Conservation (phyloP, 2,888 invertebrate genomes). For the Acrobasis suavella region DNA sequence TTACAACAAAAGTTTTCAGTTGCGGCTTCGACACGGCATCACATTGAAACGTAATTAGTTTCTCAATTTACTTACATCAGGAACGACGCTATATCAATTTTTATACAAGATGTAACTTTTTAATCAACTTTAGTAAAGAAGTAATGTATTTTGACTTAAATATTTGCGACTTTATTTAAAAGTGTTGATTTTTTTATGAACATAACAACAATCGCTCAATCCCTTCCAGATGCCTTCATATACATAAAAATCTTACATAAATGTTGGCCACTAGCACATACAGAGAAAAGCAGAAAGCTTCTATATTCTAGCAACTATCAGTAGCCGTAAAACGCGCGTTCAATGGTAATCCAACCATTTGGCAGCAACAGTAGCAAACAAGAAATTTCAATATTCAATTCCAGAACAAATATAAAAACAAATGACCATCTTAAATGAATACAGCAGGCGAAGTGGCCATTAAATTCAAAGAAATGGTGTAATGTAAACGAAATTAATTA, state of each 20-base stretch:
- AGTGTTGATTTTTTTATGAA: no score
- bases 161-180: no score
- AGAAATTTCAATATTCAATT: conserved; percentile 12
- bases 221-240: no score
- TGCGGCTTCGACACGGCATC: conserved; percentile 5
- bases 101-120: no score
- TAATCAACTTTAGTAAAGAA: no score
- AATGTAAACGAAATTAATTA: conserved; percentile 32
- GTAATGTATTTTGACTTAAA: no score
- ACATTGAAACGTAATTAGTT: conserved; percentile 3
- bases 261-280: no score
- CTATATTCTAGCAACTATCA: background rate
- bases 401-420: conserved; percentile 13
- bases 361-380: conserved; percentile 10
- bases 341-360: conserved; percentile 9
- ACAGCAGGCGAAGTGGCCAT: conserved; percentile 15
- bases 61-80: background rate
- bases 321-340: no score
- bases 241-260: no score
- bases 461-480: conserved; percentile 28
- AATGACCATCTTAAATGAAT: conserved; percentile 23
- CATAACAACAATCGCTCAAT: no score
- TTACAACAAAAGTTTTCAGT: conserved; percentile 15
- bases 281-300: no score
- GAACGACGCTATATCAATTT: no score